Conservation (phyloP, 2,797 vertebrate species). For the Bufotes viridis region DNA sequence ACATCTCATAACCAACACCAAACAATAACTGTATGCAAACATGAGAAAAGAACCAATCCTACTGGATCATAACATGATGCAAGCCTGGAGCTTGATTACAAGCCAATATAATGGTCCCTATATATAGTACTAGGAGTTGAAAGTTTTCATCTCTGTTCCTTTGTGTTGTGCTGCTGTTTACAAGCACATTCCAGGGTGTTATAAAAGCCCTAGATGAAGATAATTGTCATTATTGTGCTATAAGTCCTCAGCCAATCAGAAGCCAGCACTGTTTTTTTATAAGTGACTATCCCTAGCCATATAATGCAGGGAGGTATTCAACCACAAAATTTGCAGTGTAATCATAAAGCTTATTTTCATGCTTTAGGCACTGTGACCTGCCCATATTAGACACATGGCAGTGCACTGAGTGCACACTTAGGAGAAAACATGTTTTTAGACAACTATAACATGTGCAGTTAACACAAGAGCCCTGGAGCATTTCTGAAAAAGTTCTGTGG, state of each 20-base stretch:
- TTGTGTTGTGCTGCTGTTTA: not conserved
- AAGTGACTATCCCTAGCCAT: conserved; percentile 3
- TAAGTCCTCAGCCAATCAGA: conserved; percentile 25
- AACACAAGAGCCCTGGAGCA: conserved; percentile 7
- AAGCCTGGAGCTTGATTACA: not conserved
- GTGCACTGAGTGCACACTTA: not conserved
- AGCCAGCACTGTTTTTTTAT: conserved; percentile 2
- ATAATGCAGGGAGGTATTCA: conserved; percentile 27
- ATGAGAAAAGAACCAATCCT: not conserved
- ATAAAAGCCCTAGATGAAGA: conserved; percentile 11
- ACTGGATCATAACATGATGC: not conserved
- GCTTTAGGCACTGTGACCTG: not conserved
- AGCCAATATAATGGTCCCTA: not conserved
- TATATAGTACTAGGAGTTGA: not conserved
- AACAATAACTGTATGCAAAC: not conserved
- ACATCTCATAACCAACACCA: not conserved
- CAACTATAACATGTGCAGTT: not conserved
- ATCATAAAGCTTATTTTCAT: conserved; percentile 26
- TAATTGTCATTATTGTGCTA: conserved; percentile 33
- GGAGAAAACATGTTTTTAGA: conserved; percentile 8
- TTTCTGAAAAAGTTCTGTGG: not conserved
- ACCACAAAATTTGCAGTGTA: not conserved
- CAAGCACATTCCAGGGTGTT: conserved; percentile 7
- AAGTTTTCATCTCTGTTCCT: not conserved
- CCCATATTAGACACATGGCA: conserved; percentile 7